Conservation (phyloP, 2,888 invertebrate species). For the Sepioteuthis lessoniana region DNA sequence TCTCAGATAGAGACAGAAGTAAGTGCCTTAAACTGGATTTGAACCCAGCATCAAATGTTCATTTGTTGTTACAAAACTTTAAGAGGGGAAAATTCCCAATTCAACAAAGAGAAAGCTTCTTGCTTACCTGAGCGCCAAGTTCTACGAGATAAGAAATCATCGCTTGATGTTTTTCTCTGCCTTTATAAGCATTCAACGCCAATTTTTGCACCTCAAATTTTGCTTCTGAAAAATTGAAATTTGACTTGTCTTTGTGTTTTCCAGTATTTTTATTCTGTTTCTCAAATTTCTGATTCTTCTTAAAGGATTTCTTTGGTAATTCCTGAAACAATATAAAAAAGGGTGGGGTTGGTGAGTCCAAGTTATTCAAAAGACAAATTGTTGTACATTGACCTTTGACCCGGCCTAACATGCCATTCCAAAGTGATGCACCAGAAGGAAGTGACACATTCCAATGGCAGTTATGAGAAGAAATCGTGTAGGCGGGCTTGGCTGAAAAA, state of each 20-base stretch:
- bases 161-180: background rate
- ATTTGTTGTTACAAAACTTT: no score
- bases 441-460: no score
- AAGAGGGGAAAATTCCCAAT: background rate
- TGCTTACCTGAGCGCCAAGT: constrained; percentile 24
- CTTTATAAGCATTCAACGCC: background rate
- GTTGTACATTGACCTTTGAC: no score
- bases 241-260: background rate
- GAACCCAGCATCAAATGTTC: no score
- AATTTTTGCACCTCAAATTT: constrained; percentile 35
- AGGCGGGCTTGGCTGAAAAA: no score
- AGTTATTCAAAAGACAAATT: background rate
- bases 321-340: background rate
- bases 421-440: no score
- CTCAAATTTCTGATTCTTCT: background rate
- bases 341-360: background rate
- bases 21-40: no score
- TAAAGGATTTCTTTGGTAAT: background rate
- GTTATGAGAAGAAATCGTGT: no score
- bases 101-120: background rate
- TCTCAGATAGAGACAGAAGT: no score
- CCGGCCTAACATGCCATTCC: no score
- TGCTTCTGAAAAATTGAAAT: background rate
- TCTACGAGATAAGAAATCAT: background rate
- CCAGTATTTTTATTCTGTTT: background rate